Evolutionary conservation across 37 sponge, comb jelly and placozoan genomes (phyloP).

Genomic region (Halichondria panicea): DNA sequence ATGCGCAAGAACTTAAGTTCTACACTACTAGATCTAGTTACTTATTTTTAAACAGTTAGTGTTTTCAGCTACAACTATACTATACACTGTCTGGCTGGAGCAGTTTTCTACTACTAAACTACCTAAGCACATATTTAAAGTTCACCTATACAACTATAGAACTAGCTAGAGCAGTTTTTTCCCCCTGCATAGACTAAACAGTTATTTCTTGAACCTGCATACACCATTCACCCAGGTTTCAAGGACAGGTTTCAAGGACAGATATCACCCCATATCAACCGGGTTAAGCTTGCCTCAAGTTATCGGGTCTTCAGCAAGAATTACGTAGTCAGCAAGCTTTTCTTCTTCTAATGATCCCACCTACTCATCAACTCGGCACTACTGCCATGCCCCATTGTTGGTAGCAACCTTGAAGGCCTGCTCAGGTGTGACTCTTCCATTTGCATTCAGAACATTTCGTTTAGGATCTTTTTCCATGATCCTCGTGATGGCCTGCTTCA

Average conservation of each 20-base stretch:
- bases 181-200: no score
- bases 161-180: no score
- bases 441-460: constrained; percentile 9
- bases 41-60: no score
- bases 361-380: constrained; percentile 19
- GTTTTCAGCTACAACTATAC: no score
- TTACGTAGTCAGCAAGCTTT: constrained; percentile 35
- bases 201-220: no score
- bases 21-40: no score
- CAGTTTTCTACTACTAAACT: no score
- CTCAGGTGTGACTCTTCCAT: constrained; percentile 5
- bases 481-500: constrained; percentile 35
- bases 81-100: no score
- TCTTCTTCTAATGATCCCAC: constrained; percentile 30
- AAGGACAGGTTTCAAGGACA: no score
- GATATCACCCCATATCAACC: constrained; percentile 14
- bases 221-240: constrained; percentile 38
- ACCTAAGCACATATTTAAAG: no score
- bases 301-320: constrained; percentile 19
- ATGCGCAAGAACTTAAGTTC: no score
- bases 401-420: constrained; percentile 21
- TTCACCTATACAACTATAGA: no score
- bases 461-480: constrained; percentile 24
- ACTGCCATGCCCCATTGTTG: constrained; percentile 45
- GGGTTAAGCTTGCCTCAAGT: neutral